phyloP scores from a whole-genome alignment of 2,113 vertebrate species.

The Erinaceus europaeus region DNA sequence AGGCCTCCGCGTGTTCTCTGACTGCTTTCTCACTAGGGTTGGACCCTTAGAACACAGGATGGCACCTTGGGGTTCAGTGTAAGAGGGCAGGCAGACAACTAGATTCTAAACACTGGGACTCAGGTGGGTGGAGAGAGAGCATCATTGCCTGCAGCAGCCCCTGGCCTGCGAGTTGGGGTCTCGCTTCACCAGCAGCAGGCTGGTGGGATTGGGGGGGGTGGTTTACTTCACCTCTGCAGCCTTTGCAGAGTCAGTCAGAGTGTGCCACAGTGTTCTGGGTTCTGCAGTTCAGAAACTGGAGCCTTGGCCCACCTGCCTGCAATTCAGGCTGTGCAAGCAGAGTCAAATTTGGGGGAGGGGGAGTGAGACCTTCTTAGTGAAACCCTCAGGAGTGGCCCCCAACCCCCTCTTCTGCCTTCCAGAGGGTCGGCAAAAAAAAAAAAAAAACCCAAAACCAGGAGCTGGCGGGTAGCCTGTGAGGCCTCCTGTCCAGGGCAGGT shows the following conservation, averaged over 20 bases:
- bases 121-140: too few relatives aligned
- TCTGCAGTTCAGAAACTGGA: neutral
- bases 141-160: too few relatives aligned
- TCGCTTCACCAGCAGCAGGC: neutral
- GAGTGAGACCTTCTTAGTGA: too few relatives aligned
- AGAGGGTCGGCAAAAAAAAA: neutral
- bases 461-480: neutral
- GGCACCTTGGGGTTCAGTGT: too few relatives aligned
- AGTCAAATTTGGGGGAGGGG: neutral
- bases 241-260: neutral
- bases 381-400: too few relatives aligned
- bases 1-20: neutral
- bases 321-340: neutral
- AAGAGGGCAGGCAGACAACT: too few relatives aligned
- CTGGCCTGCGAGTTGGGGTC: neutral
- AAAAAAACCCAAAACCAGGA: neutral
- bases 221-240: neutral
- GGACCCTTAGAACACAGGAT: too few relatives aligned
- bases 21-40: neutral
- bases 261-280: neutral
- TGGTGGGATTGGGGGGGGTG: accelerated
- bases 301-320: neutral
- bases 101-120: too few relatives aligned
- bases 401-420: neutral
- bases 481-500: neutral